Evolutionary conservation across 2,113 vertebrate species (phyloP).

Genomic region (Rutilus rutilus): DNA sequence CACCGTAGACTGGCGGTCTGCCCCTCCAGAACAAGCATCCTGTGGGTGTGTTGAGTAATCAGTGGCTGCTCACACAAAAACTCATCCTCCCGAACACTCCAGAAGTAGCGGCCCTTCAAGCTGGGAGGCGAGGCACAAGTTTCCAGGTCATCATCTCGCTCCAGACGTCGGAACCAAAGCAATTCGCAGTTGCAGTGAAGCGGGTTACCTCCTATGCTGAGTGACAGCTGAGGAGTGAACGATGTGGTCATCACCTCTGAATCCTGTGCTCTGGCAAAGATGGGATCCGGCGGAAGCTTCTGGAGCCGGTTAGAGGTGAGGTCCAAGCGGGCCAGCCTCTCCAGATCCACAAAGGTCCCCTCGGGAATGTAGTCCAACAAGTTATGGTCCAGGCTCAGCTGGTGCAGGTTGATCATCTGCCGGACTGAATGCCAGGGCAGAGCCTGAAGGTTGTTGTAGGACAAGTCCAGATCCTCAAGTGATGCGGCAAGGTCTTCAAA

Average conservation of each 20-base stretch:
- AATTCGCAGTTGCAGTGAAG: slow-evolving; percentile 94
- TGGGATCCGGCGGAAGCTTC: slow-evolving; percentile 90
- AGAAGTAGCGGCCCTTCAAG: slow-evolving; percentile 94
- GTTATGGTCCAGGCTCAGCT: slow-evolving; percentile 94
- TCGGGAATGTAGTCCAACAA: slow-evolving; percentile 90
- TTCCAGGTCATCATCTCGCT: slow-evolving; percentile 89
- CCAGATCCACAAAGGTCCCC: slow-evolving; percentile 88
- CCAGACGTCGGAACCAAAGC: slow-evolving; percentile 88
- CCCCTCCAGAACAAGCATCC: slow-evolving; percentile 88
- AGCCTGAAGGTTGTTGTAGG: slow-evolving; percentile 88
- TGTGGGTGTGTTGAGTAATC: slow-evolving; percentile 92
- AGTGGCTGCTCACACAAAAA: slow-evolving; percentile 90
- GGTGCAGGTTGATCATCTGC: slow-evolving; percentile 91
- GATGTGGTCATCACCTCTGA: slow-evolving; percentile 78
- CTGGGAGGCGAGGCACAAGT: slow-evolving; percentile 89
- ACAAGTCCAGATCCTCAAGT: slow-evolving; percentile 91
- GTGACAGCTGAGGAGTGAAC: slow-evolving; percentile 83
- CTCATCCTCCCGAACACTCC: slow-evolving; percentile 88
- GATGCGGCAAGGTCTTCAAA: slow-evolving; percentile 88
- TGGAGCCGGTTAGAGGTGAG: slow-evolving; percentile 91
- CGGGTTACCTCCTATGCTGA: slow-evolving; percentile 91
- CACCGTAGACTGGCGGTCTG: slow-evolving; percentile 88
- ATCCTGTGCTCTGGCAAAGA: slow-evolving; percentile 88
- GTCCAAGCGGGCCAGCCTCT: slow-evolving; percentile 85
- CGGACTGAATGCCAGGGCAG: slow-evolving; percentile 89